Conservation (phyloP, 1,140 invertebrate species). For the Laupala kohalensis region DNA sequence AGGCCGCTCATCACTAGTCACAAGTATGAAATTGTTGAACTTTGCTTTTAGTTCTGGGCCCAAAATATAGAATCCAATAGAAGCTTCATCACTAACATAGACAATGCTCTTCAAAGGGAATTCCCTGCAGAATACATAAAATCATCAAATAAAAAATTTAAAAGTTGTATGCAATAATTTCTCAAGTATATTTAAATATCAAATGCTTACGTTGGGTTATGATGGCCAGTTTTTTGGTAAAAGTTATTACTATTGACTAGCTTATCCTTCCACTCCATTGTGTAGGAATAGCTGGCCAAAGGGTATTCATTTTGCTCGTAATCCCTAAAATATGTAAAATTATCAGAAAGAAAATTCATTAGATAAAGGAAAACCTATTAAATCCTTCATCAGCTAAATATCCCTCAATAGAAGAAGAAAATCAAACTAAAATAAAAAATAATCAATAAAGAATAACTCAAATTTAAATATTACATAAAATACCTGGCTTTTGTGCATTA, state of each 20-base stretch:
- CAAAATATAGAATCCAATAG: conserved; percentile 37
- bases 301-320: conserved; percentile 12
- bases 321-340: not conserved
- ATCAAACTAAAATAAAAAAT: not conserved
- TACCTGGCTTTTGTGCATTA: not conserved
- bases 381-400: not conserved
- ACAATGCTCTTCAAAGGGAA: conserved; percentile 31
- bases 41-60: conserved; percentile 53
- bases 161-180: no score
- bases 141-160: not conserved
- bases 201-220: conserved; percentile 52
- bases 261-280: conserved; percentile 69
- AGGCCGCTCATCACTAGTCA: conserved; percentile 71
- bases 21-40: conserved; percentile 59
- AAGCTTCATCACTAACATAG: conserved; percentile 39
- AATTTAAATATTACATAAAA: not conserved
- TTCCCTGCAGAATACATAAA: conserved; percentile 23
- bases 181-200: not conserved
- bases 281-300: conserved; percentile 49
- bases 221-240: conserved; percentile 55
- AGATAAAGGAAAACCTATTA: not conserved
- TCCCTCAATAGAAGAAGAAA: no score
- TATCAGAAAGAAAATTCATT: not conserved
- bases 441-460: no score
- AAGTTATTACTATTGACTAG: conserved; percentile 63